Evolutionary conservation across 1,140 invertebrate genomes (phyloP).

Genomic region (Aporrectodea caliginosa): DNA sequence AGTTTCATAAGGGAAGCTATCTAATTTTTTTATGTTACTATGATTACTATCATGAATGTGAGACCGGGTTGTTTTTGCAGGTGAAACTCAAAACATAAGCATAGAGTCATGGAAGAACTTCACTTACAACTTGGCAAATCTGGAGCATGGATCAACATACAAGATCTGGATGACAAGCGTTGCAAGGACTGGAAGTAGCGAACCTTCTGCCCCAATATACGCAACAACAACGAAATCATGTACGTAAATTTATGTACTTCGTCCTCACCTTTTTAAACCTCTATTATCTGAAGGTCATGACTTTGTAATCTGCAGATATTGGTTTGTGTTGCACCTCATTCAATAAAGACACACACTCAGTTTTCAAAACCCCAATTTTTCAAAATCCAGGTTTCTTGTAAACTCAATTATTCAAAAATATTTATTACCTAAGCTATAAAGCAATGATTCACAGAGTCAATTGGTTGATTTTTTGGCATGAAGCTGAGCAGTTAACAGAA

Average conservation of each 20-base stretch:
- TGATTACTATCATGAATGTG: neutral
- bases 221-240: neutral
- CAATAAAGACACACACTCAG: no score
- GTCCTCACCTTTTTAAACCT: neutral
- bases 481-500: no score
- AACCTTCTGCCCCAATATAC: neutral
- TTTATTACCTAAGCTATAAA: no score
- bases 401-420: no score
- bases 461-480: neutral
- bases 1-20: no score
- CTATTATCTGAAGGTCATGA: no score
- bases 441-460: neutral
- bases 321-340: no score
- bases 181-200: neutral
- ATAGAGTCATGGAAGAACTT: neutral
- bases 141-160: neutral
- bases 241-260: neutral
- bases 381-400: no score
- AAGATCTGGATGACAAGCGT: neutral
- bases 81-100: neutral
- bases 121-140: neutral
- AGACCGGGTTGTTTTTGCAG: neutral
- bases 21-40: neutral
- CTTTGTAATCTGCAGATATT: no score
- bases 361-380: no score